These are phyloP conservation scores for Zaprionus lineosus DNA, from an alignment of 2,888 invertebrate species.

Conservation along the genomic window DNA sequence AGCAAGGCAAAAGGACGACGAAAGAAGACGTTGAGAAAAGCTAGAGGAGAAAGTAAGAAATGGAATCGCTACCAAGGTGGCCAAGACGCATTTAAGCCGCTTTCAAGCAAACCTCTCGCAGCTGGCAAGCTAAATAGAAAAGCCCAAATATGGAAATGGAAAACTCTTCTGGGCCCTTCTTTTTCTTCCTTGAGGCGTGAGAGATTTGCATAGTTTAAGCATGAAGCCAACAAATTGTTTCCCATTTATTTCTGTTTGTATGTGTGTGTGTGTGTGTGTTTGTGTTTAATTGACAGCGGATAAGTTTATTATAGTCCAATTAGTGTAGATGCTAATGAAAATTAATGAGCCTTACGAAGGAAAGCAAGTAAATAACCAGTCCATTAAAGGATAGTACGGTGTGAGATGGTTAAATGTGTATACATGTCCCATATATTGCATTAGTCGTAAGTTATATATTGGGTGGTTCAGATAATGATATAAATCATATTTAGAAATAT, in stretches of 20 bases:
- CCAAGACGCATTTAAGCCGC: slow-evolving; percentile 56
- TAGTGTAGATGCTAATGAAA: slow-evolving; percentile 52
- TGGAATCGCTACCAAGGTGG: slow-evolving; percentile 30
- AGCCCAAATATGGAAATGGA: neutral
- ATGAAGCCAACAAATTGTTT: slow-evolving; percentile 18
- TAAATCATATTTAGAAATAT: no score
- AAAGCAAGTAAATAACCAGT: neutral
- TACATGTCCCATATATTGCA: neutral
- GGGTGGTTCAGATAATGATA: no score
- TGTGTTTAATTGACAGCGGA: slow-evolving; percentile 68
- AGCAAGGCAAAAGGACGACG: neutral
- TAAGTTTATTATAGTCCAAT: slow-evolving; percentile 64
- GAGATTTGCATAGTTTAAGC: slow-evolving; percentile 38
- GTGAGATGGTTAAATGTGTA: neutral
- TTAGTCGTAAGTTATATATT: no score
- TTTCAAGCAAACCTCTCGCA: slow-evolving; percentile 27
- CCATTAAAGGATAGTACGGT: no score
- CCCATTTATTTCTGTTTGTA: slow-evolving; percentile 8
- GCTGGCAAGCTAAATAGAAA: slow-evolving; percentile 18
- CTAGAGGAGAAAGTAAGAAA: neutral
- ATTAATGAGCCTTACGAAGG: slow-evolving; percentile 42
- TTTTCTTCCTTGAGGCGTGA: slow-evolving; percentile 1
- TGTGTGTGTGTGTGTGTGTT: no score
- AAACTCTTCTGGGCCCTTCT: neutral
- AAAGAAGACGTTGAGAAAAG: neutral